Evolutionary conservation across 2,797 vertebrate genomes (phyloP).

Genomic region (Anas bahamensis): DNA sequence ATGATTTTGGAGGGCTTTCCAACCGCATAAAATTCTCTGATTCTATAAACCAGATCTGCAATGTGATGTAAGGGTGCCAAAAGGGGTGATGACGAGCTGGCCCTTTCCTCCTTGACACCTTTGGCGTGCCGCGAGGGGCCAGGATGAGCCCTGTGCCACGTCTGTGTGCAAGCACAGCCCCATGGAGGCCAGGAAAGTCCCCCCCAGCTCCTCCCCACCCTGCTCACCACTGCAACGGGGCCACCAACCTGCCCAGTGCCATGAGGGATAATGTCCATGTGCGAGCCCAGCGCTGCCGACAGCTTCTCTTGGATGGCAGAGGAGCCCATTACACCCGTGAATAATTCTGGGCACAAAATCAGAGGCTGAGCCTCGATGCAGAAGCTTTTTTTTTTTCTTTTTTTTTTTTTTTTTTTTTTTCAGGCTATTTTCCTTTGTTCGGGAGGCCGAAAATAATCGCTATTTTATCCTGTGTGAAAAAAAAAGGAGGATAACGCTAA

Average conservation of each 20-base stretch:
- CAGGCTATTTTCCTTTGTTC: background rate
- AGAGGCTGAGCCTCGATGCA: background rate
- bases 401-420: background rate
- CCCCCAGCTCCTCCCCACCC: background rate
- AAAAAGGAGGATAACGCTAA: background rate
- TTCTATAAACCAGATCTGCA: background rate
- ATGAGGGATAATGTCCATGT: background rate
- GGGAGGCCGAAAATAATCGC: background rate
- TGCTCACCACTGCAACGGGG: rapidly evolving
- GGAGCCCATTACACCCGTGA: background rate
- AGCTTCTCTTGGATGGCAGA: background rate
- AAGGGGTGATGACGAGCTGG: rapidly evolving
- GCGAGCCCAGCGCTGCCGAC: background rate
- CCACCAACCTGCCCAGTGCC: background rate
- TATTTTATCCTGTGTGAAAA: background rate
- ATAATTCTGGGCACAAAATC: background rate
- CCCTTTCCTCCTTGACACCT: background rate
- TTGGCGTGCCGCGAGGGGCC: too few relatives aligned
- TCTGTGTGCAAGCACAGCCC: too few relatives aligned
- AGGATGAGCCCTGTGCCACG: rapidly evolving
- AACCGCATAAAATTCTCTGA: too few relatives aligned
- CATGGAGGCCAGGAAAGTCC: too few relatives aligned
- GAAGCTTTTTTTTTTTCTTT: background rate
- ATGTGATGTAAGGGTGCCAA: rapidly evolving
- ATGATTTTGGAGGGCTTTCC: too few relatives aligned